Conservation (phyloP, 2,113 vertebrate species). For the Ceuthmochares aereus region DNA sequence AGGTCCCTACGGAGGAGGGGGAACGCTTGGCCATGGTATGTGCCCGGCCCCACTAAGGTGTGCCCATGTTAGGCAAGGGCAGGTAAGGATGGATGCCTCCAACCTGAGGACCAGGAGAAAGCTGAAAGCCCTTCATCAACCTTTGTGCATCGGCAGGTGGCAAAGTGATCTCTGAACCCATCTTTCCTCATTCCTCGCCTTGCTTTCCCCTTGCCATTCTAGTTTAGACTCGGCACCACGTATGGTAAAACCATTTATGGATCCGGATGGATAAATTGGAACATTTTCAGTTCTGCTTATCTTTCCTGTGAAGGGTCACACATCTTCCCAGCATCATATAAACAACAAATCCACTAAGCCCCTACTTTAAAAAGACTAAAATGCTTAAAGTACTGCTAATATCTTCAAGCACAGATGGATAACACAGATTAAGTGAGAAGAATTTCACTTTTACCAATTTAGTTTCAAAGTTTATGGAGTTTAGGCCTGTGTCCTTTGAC, state of each 20-base stretch:
- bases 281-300: neutral
- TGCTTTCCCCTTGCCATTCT: neutral
- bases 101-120: neutral
- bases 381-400: neutral
- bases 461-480: neutral
- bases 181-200: neutral
- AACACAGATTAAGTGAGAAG: neutral
- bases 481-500: neutral
- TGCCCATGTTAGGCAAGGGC: neutral
- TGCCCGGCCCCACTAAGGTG: neutral
- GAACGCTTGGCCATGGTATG: slow-evolving; percentile 84
- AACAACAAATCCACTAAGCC: neutral
- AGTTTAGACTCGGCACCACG: neutral
- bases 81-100: neutral
- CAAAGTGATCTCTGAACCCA: neutral
- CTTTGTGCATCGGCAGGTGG: fast-evolving
- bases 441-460: neutral
- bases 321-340: neutral
- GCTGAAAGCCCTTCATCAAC: neutral
- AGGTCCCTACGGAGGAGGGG: slow-evolving; percentile 79
- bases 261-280: neutral
- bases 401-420: neutral
- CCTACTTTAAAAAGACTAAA: neutral
- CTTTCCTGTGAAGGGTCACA: neutral
- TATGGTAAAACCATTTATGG: neutral